These are phyloP conservation scores for Trematomus loennbergii DNA, from an alignment of 2,113 vertebrate genomes.

Conservation along the genomic window DNA sequence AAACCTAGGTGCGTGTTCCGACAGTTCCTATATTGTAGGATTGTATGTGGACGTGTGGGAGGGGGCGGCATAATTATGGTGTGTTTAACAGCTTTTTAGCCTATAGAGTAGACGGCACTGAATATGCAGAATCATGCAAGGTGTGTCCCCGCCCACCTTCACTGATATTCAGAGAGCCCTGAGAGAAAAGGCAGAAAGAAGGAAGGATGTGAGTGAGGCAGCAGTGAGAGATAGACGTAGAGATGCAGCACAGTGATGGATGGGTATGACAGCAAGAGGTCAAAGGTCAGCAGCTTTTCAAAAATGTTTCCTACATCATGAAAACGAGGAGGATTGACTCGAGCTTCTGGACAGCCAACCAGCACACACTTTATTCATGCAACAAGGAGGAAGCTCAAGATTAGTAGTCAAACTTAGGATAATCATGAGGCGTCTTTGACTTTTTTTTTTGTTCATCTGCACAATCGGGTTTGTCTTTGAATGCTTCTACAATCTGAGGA, in stretches of 20 bases:
- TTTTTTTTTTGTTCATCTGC: no score
- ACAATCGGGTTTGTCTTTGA: neutral
- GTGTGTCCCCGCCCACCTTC: neutral
- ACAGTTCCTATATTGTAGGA: neutral
- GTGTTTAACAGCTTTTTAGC: neutral
- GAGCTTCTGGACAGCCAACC: conserved; percentile 17
- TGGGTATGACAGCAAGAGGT: conserved; percentile 42
- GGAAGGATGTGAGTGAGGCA: neutral
- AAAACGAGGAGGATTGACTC: conserved; percentile 37
- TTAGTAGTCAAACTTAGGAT: neutral
- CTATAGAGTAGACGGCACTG: neutral
- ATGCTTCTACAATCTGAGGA: neutral
- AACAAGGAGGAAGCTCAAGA: neutral
- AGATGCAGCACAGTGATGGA: conserved; percentile 40
- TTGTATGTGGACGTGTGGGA: neutral
- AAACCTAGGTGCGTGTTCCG: no score
- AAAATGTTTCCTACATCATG: conserved; percentile 41
- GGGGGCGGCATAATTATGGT: neutral
- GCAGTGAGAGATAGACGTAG: conserved; percentile 40
- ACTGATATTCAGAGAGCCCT: neutral
- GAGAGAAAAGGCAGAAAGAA: neutral
- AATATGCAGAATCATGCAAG: conserved; percentile 53
- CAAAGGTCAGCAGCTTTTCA: conserved; percentile 40
- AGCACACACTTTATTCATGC: neutral
- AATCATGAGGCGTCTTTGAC: neutral